Conservation (phyloP, 1,140 invertebrate species). For the Teleopsis dalmanni region DNA sequence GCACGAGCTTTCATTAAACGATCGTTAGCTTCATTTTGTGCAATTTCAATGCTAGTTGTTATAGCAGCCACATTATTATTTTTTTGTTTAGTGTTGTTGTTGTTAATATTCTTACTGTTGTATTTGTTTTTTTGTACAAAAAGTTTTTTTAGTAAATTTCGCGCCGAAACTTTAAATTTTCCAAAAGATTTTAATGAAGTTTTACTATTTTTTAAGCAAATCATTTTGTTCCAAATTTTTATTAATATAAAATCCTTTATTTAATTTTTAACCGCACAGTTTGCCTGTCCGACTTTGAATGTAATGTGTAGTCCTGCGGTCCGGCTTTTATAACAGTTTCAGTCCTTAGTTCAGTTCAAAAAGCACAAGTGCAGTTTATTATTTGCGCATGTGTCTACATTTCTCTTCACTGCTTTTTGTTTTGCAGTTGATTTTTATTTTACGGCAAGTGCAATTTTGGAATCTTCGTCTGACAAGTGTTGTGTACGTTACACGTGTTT, state of each 20-base stretch:
- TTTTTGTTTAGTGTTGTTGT: conserved; percentile 20
- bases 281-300: conserved; percentile 3
- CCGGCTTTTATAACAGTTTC: conserved; percentile 2
- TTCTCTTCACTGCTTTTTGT: too few species aligned
- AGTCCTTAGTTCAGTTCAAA: too few species aligned
- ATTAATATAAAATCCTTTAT: neutral
- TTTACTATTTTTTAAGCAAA: neutral
- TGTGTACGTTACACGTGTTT: too few species aligned
- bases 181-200: neutral
- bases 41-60: conserved; percentile 23
- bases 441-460: too few species aligned
- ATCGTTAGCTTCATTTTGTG: conserved; percentile 36
- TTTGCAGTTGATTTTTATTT: too few species aligned
- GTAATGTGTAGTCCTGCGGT: neutral
- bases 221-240: neutral
- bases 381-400: too few species aligned
- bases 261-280: neutral
- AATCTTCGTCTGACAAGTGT: too few species aligned
- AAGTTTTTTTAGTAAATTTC: neutral
- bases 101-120: conserved; percentile 7
- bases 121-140: neutral
- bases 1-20: conserved; percentile 24
- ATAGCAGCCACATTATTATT: neutral
- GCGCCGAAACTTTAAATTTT: neutral
- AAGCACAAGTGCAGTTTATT: neutral